Conservation (phyloP, 2,797 vertebrate genomes). For the Bradypus variegatus region DNA sequence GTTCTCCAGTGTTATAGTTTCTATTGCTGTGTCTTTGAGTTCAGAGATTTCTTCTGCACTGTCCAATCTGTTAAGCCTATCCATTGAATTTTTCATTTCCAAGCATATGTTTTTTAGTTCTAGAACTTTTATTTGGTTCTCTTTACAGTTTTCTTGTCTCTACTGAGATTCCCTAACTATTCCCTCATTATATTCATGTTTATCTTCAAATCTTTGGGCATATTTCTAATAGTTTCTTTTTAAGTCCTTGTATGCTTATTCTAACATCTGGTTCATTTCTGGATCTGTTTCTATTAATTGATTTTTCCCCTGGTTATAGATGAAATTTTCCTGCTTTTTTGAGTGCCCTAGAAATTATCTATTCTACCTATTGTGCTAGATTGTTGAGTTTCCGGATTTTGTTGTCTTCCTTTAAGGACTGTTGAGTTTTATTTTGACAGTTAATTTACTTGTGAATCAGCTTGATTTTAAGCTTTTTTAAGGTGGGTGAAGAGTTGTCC, state of each 20-base stretch:
- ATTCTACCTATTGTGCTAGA: not conserved
- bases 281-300: not conserved
- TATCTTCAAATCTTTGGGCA: not conserved
- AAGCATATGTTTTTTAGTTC: not conserved
- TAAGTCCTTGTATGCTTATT: not conserved
- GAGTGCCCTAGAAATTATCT: not conserved
- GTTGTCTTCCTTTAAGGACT: not conserved
- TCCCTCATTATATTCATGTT: not conserved
- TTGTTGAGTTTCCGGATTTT: constrained; percentile 22
- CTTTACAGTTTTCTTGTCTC: not conserved
- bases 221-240: not conserved
- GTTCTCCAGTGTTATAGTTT: not conserved
- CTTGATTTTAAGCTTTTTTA: constrained; percentile 26
- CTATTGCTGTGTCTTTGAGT: not conserved
- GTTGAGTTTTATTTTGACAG: not conserved
- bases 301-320: not conserved
- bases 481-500: not conserved
- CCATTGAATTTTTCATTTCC: not conserved
- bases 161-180: not conserved
- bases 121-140: constrained; percentile 18
- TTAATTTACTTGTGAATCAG: constrained; percentile 16
- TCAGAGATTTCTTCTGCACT: not conserved
- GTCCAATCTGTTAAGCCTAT: not conserved
- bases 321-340: not conserved
- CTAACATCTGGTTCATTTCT: not conserved